A percentile compares a stretch with the other conserved stretches of the same genome.
Conservation (phyloP, 2,888 invertebrate genomes). For the Heteropelma amictum region DNA sequence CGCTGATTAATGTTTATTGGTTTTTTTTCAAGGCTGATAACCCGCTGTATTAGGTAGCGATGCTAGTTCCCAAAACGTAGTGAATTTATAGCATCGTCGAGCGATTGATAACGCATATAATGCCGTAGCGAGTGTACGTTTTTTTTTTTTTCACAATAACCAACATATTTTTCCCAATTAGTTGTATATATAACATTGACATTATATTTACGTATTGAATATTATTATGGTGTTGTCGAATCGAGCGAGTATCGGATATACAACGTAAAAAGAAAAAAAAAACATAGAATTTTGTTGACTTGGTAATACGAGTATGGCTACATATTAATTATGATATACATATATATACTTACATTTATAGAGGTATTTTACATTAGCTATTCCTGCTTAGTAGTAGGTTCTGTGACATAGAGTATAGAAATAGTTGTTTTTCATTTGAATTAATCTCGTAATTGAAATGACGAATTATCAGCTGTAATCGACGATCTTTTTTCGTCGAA, state of each 20-base stretch:
- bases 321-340: too few relatives aligned
- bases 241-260: conserved; percentile 22
- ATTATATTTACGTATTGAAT: conserved; percentile 3
- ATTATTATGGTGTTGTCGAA: conserved; percentile 32
- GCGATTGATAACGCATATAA: conserved; percentile 39
- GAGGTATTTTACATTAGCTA: conserved; percentile 54
- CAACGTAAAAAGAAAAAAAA: conserved; percentile 47
- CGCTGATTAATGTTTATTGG: conserved; percentile 51
- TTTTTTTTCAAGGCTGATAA: conserved; percentile 49
- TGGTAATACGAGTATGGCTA: conserved; percentile 49
- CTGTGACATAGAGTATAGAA: conserved; percentile 53
- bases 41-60: conserved; percentile 59
- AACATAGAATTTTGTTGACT: conserved; percentile 47
- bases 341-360: conserved; percentile 21
- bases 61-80: conserved; percentile 59
- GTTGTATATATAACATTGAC: neutral
- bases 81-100: conserved; percentile 57
- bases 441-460: neutral
- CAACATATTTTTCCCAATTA: neutral
- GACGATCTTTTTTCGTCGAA: neutral
- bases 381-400: conserved; percentile 65
- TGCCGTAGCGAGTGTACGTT: neutral
- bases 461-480: neutral
- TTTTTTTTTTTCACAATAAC: conserved; percentile 41
- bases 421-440: conserved; percentile 31